Evolutionary conservation across 2,113 vertebrate species (phyloP).

Genomic region (Chaetodon trifascialis): DNA sequence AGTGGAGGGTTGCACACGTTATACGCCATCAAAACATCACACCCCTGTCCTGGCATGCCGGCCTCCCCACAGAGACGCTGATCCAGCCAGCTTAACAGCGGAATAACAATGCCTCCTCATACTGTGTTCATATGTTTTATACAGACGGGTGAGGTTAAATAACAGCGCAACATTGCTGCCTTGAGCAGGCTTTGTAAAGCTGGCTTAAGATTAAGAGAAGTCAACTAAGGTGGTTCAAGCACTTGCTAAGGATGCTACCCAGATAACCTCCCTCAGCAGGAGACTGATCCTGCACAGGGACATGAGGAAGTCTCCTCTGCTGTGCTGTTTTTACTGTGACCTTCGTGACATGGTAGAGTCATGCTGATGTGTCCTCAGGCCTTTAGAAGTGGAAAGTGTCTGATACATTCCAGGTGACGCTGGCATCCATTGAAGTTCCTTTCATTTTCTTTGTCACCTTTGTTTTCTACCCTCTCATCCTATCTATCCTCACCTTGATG

Average conservation of each 20-base stretch:
- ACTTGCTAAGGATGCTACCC: constrained; percentile 1
- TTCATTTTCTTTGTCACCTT: not conserved
- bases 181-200: no score
- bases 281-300: not conserved
- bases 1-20: no score
- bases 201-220: not conserved
- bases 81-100: no score
- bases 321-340: not conserved
- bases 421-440: no score
- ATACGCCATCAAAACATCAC: no score
- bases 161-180: no score
- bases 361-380: not conserved
- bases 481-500: not conserved
- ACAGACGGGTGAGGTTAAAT: no score
- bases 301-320: not conserved
- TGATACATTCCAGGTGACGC: not conserved
- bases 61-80: no score
- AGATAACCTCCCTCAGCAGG: not conserved
- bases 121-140: no score
- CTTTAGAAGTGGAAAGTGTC: not conserved
- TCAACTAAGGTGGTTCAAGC: not conserved
- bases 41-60: no score
- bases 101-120: no score
- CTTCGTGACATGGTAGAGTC: not conserved
- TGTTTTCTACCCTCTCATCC: not conserved